Evolutionary conservation across 2,888 invertebrate species (phyloP).

Genomic region (Agrotis ipsilon): DNA sequence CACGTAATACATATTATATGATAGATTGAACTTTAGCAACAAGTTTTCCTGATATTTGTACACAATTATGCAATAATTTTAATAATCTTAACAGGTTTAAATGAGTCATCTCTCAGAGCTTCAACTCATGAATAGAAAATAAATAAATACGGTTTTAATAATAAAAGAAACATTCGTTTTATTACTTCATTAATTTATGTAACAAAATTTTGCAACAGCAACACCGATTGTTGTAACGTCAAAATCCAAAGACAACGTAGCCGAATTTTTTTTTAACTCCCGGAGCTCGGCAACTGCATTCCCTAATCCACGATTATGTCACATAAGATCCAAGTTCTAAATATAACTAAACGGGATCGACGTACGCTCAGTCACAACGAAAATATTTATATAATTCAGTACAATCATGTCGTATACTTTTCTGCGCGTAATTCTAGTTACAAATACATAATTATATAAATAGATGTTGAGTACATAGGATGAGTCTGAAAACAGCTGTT

Average conservation of each 20-base stretch:
- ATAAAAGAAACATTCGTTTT: conserved; percentile 6
- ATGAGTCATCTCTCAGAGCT: conserved; percentile 23
- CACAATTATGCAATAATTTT: conserved; percentile 6
- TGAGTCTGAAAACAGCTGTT: conserved; percentile 31
- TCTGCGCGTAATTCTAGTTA: conserved; percentile 27
- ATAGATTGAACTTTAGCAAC: not conserved
- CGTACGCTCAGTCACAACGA: conserved; percentile 70
- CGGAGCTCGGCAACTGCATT: conserved; percentile 61
- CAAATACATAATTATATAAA: conserved; percentile 47
- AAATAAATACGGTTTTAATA: not conserved
- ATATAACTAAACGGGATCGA: conserved; percentile 73
- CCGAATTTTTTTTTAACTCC: not conserved
- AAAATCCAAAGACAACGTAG: too few species aligned
- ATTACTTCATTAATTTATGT: conserved; percentile 14
- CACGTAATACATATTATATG: too few species aligned
- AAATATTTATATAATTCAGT: conserved; percentile 69
- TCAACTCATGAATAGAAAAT: conserved; percentile 2
- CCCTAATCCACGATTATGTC: conserved; percentile 74
- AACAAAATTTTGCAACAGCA: conserved; percentile 8
- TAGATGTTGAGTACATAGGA: conserved; percentile 34
- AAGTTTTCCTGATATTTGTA: conserved; percentile 18
- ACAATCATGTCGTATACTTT: conserved; percentile 50
- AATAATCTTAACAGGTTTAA: conserved; percentile 5
- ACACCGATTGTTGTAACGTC: conserved; percentile 8
- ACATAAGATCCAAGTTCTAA: conserved; percentile 75